Percentiles rank a stretch among this genome's conserved stretches.
Evolutionary conservation across 2,113 vertebrate species (phyloP).

Genomic region (Pavo muticus): DNA sequence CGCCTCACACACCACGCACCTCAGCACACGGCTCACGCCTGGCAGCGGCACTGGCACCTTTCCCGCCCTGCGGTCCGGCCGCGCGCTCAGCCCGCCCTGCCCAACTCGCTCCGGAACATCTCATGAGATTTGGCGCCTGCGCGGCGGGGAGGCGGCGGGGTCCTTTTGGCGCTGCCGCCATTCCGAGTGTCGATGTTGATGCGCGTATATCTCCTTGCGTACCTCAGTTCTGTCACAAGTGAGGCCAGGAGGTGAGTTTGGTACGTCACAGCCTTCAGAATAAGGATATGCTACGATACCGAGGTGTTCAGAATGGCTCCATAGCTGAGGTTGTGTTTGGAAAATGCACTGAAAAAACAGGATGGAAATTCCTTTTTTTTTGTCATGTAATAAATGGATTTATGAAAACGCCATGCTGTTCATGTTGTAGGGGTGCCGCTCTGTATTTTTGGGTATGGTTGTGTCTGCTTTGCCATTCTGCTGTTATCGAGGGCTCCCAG

Average conservation of each 20-base stretch:
- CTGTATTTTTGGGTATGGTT: slow-evolving; percentile 23
- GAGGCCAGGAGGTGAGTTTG: background rate
- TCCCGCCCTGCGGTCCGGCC: too few relatives aligned
- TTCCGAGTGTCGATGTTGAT: too few relatives aligned
- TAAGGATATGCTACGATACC: background rate
- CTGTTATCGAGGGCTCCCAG: slow-evolving; percentile 32
- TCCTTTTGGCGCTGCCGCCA: too few relatives aligned
- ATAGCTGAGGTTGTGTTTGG: background rate
- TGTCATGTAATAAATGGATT: background rate
- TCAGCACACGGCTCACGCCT: too few relatives aligned
- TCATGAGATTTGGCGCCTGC: too few relatives aligned
- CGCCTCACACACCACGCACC: too few relatives aligned
- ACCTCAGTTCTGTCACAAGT: background rate
- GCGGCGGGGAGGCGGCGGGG: too few relatives aligned
- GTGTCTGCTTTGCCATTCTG: slow-evolving; percentile 50
- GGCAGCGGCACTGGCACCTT: too few relatives aligned
- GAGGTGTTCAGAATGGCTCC: background rate
- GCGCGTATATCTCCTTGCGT: too few relatives aligned
- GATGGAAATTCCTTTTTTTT: background rate
- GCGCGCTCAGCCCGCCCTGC: too few relatives aligned
- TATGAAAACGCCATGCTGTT: slow-evolving; percentile 44
- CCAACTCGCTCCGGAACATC: too few relatives aligned
- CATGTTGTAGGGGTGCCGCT: slow-evolving; percentile 22
- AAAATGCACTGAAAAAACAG: background rate
- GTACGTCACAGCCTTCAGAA: background rate